Percentiles rank a stretch among this genome's conserved stretches.
phyloP scores from a whole-genome alignment of 2,888 invertebrate species.

The Caenorhabditis macrosperma region DNA sequence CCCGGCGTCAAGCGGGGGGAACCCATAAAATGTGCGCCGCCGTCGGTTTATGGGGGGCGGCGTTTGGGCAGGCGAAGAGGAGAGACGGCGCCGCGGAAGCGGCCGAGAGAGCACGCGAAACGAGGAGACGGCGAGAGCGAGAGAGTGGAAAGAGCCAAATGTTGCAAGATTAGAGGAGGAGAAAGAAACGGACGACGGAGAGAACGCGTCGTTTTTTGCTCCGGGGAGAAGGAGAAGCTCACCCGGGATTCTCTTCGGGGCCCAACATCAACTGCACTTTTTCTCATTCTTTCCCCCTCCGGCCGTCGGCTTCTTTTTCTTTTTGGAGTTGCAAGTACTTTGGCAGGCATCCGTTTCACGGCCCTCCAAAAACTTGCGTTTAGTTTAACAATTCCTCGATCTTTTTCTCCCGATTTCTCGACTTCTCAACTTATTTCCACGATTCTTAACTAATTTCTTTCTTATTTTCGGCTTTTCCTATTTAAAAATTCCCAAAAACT shows the following conservation, averaged over 20 bases:
- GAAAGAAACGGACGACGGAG: background rate
- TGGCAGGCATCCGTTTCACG: background rate
- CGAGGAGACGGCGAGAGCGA: constrained; percentile 4
- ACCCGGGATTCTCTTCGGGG: background rate
- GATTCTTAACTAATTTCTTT: too few species aligned
- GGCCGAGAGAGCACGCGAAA: constrained; percentile 3
- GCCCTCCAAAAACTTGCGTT: too few species aligned
- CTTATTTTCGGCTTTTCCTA: background rate
- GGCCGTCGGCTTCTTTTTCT: background rate
- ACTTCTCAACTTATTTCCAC: too few species aligned
- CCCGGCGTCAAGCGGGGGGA: constrained; percentile 33
- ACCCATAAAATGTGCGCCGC: constrained; percentile 56
- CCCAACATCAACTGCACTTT: background rate
- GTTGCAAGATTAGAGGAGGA: constrained; percentile 34
- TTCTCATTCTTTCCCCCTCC: background rate
- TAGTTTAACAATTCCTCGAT: too few species aligned
- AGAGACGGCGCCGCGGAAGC: constrained; percentile 1
- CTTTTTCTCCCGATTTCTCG: too few species aligned
- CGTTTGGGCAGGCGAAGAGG: constrained; percentile 26
- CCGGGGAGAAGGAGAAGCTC: background rate
- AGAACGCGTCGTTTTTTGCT: constrained; percentile 25
- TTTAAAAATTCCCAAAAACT: background rate
- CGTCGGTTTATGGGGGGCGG: constrained; percentile 56
- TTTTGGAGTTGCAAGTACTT: background rate
- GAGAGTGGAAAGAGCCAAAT: constrained; percentile 26